These are phyloP conservation scores for Pogoniulus pusillus DNA, from an alignment of 2,797 vertebrate species.

Conservation along the genomic window DNA sequence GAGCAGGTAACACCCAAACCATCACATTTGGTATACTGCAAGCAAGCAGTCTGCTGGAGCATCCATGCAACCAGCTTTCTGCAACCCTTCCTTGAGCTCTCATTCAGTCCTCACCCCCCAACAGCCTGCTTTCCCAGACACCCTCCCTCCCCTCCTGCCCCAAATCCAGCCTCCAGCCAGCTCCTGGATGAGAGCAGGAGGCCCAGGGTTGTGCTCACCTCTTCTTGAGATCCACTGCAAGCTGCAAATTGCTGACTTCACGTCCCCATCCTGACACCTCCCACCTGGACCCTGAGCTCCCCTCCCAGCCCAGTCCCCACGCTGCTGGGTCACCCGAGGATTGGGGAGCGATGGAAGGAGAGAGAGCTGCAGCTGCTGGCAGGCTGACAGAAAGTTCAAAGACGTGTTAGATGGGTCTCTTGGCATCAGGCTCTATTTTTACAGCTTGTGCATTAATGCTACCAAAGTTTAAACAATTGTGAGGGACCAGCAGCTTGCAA, in stretches of 20 bases:
- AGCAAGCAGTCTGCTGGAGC: not conserved
- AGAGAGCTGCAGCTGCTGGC: slow-evolving; percentile 18
- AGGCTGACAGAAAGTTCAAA: slow-evolving; percentile 2
- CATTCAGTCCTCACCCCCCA: not conserved
- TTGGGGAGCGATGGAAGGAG: not conserved
- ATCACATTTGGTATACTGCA: not conserved
- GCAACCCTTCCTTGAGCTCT: not conserved
- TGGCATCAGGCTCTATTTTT: slow-evolving; percentile 53
- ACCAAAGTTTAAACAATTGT: slow-evolving; percentile 3
- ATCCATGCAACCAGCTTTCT: not conserved
- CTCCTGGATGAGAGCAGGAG: accelerated
- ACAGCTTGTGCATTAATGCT: slow-evolving; percentile 65
- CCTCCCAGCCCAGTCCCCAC: not conserved
- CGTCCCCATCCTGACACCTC: not conserved
- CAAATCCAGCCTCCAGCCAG: not conserved
- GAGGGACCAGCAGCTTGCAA: not conserved
- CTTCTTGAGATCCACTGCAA: accelerated
- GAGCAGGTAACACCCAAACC: too few relatives aligned
- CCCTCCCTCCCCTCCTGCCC: not conserved
- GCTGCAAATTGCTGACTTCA: accelerated
- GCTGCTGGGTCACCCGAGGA: not conserved
- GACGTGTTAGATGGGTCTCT: not conserved
- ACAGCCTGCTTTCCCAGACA: not conserved
- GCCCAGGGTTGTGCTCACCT: not conserved
- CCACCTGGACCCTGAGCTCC: accelerated